Evolutionary conservation across 2,113 vertebrate species (phyloP).

Genomic region (Ptychochromis oligacanthus): DNA sequence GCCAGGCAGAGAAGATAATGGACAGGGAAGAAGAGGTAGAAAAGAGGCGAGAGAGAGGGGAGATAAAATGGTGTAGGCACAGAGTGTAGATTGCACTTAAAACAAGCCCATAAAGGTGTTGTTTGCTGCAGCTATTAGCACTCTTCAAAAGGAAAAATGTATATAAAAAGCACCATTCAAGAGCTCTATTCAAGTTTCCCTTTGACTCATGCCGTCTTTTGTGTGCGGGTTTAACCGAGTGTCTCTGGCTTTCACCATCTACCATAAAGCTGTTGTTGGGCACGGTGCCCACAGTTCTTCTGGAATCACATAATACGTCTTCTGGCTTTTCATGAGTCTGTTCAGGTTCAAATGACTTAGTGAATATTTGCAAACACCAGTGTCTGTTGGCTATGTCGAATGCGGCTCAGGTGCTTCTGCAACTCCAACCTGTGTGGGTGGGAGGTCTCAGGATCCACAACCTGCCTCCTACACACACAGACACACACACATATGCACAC

Average conservation of each 20-base stretch:
- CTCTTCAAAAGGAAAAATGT: conserved; percentile 1
- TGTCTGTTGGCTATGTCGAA: conserved; percentile 51
- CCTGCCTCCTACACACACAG: conserved; percentile 62
- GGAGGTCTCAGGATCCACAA: conserved; percentile 58
- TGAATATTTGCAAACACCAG: conserved; percentile 63
- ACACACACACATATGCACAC: neutral
- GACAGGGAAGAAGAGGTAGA: conserved; percentile 42
- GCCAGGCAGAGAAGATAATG: conserved; percentile 58
- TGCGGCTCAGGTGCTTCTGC: conserved; percentile 69
- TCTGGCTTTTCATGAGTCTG: conserved; percentile 33
- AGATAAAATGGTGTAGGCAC: conserved; percentile 43
- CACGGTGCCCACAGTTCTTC: conserved; percentile 25
- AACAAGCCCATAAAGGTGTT: conserved; percentile 39
- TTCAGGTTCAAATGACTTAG: conserved; percentile 56
- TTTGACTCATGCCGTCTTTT: conserved; percentile 45
- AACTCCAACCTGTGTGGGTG: conserved; percentile 63
- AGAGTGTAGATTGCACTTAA: conserved; percentile 47
- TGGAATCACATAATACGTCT: conserved; percentile 29
- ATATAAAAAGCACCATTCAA: conserved; percentile 14
- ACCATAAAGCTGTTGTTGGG: conserved; percentile 20
- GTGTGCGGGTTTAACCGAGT: conserved; percentile 13
- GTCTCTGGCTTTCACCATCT: conserved; percentile 21
- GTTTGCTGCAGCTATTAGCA: conserved; percentile 37
- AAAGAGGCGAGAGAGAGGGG: conserved; percentile 23
- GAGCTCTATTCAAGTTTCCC: conserved; percentile 14